A percentile compares a stretch with the other conserved stretches of the same genome.
These are phyloP conservation scores for Apamea anceps DNA, from an alignment of 2,888 invertebrate genomes.

Conservation along the genomic window DNA sequence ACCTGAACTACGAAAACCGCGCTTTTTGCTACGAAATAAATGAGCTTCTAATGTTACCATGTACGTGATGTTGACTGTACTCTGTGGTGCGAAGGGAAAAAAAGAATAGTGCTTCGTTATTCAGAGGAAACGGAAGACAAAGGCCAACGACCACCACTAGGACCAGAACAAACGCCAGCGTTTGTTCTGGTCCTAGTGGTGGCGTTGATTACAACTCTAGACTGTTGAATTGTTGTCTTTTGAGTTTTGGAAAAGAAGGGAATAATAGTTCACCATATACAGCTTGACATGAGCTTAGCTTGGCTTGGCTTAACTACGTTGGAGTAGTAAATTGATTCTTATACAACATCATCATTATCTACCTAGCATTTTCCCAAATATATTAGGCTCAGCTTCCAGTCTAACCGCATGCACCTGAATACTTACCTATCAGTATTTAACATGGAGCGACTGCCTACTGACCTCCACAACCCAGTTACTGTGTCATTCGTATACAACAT, in stretches of 20 bases:
- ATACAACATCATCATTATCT: background rate
- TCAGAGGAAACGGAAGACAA: background rate
- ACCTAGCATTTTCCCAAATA: no score
- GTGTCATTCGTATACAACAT: background rate
- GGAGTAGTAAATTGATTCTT: background rate
- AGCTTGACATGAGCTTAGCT: background rate
- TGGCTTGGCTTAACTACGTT: no score
- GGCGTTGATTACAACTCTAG: background rate
- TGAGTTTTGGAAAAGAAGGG: background rate
- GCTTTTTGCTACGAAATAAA: background rate
- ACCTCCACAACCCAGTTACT: background rate
- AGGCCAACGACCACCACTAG: no score
- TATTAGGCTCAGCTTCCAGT: background rate
- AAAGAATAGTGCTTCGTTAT: conserved; percentile 1
- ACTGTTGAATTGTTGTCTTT: background rate
- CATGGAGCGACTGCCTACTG: background rate
- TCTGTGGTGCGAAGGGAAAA: background rate
- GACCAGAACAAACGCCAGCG: no score
- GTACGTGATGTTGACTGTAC: background rate
- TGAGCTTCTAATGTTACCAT: background rate
- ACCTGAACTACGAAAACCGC: background rate
- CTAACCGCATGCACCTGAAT: background rate
- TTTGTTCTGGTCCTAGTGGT: background rate
- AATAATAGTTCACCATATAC: background rate
- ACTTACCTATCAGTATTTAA: background rate